These are phyloP conservation scores for Syngnathoides biaculeatus DNA, from an alignment of 2,113 vertebrate genomes.

Conservation along the genomic window DNA sequence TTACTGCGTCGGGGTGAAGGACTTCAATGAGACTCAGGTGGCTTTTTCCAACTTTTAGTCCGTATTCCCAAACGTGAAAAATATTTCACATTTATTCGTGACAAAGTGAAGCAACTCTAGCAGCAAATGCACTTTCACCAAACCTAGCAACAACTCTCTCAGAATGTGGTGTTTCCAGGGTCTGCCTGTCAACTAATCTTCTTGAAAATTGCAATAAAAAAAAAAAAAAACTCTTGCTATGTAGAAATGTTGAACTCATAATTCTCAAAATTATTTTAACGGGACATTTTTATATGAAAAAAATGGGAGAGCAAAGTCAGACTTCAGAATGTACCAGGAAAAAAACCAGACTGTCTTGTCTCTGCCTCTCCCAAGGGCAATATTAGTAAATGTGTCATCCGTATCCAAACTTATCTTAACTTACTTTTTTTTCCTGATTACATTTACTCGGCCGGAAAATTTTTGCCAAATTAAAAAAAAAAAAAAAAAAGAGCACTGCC, in stretches of 20 bases:
- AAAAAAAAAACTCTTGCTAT: not conserved
- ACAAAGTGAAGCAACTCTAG: not conserved
- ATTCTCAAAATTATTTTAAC: too few species aligned
- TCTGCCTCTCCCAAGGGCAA: too few species aligned
- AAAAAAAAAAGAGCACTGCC: too few species aligned
- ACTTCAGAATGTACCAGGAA: too few species aligned
- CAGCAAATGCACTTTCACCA: not conserved
- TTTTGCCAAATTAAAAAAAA: too few species aligned
- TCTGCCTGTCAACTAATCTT: not conserved
- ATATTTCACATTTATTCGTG: not conserved
- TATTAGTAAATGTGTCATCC: too few species aligned
- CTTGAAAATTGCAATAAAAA: not conserved
- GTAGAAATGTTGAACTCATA: not conserved
- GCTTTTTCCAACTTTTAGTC: constrained; percentile 17
- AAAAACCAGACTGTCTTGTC: too few species aligned
- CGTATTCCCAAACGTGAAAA: constrained; percentile 1
- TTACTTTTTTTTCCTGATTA: not conserved
- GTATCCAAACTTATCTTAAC: too few species aligned
- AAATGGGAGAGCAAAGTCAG: too few species aligned
- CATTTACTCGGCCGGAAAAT: too few species aligned
- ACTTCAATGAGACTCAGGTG: constrained; percentile 99
- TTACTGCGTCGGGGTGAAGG: constrained; percentile 96
- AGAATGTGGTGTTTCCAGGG: not conserved
- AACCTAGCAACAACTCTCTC: not conserved
- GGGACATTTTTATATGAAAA: not conserved